A percentile compares a stretch with the other conserved stretches of the same genome.
Evolutionary conservation across 2,888 invertebrate species (phyloP).

Genomic region (Drosophila testacea): DNA sequence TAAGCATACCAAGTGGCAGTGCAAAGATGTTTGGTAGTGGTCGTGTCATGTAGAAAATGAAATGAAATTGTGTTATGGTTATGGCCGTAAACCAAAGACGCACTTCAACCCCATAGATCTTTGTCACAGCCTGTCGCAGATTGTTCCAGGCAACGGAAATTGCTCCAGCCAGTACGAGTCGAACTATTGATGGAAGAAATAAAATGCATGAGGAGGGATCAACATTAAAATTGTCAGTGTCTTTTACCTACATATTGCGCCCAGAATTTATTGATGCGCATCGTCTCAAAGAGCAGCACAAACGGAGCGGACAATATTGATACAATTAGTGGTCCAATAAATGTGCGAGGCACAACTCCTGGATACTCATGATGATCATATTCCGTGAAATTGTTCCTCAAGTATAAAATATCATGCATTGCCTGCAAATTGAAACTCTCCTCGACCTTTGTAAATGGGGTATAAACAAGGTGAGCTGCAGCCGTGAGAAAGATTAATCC

Average conservation of each 20-base stretch:
- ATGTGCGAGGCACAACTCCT: slow-evolving; percentile 98
- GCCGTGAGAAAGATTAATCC: slow-evolving; percentile 91
- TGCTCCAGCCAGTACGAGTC: slow-evolving; percentile 91
- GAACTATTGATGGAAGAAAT: slow-evolving; percentile 87
- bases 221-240: neutral
- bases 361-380: slow-evolving; percentile 99
- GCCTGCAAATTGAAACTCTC: slow-evolving; percentile 99
- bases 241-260: slow-evolving; percentile 93
- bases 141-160: slow-evolving; percentile 91
- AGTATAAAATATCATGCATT: slow-evolving; percentile 97
- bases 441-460: slow-evolving; percentile 99
- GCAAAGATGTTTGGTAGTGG: slow-evolving; percentile 98
- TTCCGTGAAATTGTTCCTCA: slow-evolving; percentile 93
- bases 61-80: slow-evolving; percentile 97
- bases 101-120: slow-evolving; percentile 91
- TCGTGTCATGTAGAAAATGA: slow-evolving; percentile 97
- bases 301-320: slow-evolving; percentile 92
- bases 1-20: slow-evolving; percentile 92
- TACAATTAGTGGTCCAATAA: slow-evolving; percentile 95
- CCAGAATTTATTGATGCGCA: slow-evolving; percentile 93
- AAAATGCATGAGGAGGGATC: neutral
- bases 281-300: slow-evolving; percentile 88
- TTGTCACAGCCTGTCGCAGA: slow-evolving; percentile 90
- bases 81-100: slow-evolving; percentile 93
- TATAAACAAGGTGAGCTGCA: slow-evolving; percentile 92